Evolutionary conservation across 2,888 invertebrate species (phyloP).

Genomic region (Aproaerema taeniolella): DNA sequence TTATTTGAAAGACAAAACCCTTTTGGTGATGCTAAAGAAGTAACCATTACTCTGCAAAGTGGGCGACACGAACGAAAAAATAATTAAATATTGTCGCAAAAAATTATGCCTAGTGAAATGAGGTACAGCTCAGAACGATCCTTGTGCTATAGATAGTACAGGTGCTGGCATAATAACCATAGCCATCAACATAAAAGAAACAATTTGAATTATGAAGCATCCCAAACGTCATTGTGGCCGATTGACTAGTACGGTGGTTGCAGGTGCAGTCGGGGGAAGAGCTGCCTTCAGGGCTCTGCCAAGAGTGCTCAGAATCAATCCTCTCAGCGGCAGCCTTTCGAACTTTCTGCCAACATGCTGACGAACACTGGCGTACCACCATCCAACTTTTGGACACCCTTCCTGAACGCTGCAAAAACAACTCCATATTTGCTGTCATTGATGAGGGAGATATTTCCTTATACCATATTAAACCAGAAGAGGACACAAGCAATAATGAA

Average conservation of each 20-base stretch:
- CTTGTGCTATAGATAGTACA: no score
- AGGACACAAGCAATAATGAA: neutral
- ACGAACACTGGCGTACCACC: slow-evolving; percentile 39
- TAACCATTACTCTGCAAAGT: no score
- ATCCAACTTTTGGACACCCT: slow-evolving; percentile 38
- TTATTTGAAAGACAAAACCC: no score
- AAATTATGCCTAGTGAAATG: no score
- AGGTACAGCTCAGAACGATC: no score
- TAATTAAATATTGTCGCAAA: no score
- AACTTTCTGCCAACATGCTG: slow-evolving; percentile 38
- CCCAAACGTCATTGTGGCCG: no score
- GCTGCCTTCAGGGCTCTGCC: slow-evolving; percentile 54
- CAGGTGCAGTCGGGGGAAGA: slow-evolving; percentile 53
- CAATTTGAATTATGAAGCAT: no score
- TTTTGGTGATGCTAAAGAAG: no score
- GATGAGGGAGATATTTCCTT: neutral
- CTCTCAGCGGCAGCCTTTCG: slow-evolving; percentile 50
- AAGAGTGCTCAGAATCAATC: slow-evolving; percentile 42
- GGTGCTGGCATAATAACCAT: no score
- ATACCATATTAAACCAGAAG: neutral
- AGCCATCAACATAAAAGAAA: no score
- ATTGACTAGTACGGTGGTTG: slow-evolving; percentile 59
- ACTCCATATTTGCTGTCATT: slow-evolving; percentile 29
- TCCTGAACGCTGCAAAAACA: slow-evolving; percentile 22
- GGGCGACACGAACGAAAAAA: no score